Conservation (phyloP, 2,888 invertebrate species). For the Tipula lateralis region DNA sequence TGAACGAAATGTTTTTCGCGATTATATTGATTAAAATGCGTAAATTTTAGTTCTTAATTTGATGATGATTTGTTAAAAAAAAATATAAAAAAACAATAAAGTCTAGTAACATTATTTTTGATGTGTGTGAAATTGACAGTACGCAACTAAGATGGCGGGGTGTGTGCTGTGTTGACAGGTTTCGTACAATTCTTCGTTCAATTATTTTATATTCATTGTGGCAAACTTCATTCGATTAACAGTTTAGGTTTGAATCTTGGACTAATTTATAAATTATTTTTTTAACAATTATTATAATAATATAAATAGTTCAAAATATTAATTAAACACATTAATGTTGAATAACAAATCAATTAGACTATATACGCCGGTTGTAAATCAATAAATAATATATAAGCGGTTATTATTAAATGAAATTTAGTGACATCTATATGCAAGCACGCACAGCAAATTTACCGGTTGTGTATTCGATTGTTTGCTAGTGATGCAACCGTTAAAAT, state of each 20-base stretch:
- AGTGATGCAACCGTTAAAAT: too few relatives aligned
- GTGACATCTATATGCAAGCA: background rate
- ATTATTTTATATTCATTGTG: background rate
- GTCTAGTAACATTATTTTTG: background rate
- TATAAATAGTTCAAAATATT: too few relatives aligned
- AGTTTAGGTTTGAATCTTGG: background rate
- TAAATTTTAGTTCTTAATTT: background rate
- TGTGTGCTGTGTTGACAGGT: background rate
- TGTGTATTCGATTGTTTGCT: background rate
- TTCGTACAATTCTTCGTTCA: background rate
- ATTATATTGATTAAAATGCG: background rate
- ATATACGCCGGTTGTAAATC: too few relatives aligned
- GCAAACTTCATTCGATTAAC: background rate
- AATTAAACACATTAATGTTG: too few relatives aligned
- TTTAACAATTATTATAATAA: too few relatives aligned
- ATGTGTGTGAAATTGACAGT: constrained; percentile 39
- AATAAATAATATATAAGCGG: too few relatives aligned
- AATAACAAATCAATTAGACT: too few relatives aligned
- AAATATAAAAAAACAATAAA: constrained; percentile 4
- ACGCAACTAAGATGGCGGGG: constrained; percentile 45
- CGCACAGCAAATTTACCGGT: background rate
- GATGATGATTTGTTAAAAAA: background rate
- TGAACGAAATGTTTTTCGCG: background rate
- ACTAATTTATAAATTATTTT: too few relatives aligned
- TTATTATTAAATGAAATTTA: background rate